Conservation (phyloP, 2,888 invertebrate species). For the Archips crataeganus region DNA sequence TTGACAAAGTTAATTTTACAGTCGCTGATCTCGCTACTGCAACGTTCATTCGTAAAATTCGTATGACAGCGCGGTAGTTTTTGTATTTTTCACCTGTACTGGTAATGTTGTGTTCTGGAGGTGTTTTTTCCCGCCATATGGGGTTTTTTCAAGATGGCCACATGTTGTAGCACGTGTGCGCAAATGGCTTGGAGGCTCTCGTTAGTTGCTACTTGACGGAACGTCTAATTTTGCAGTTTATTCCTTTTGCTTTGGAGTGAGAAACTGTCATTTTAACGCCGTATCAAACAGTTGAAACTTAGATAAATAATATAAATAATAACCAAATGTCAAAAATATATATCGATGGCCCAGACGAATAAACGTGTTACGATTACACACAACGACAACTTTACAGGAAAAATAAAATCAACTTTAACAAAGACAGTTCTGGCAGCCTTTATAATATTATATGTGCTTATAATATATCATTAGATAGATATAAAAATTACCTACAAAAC, state of each 20-base stretch:
- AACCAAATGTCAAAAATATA: too few relatives aligned
- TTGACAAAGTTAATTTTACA: slow-evolving; percentile 45
- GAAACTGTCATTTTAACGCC: neutral
- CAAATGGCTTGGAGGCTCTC: slow-evolving; percentile 33
- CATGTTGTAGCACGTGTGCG: slow-evolving; percentile 53
- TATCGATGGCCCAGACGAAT: too few relatives aligned
- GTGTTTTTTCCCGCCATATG: slow-evolving; percentile 75
- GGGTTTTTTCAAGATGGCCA: slow-evolving; percentile 67
- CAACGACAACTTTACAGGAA: too few relatives aligned
- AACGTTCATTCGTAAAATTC: neutral
- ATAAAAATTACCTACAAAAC: too few relatives aligned
- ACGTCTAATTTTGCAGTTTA: slow-evolving; percentile 23
- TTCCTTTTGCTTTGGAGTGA: slow-evolving; percentile 5
- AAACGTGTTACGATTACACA: too few relatives aligned
- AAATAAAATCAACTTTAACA: too few relatives aligned
- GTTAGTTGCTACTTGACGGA: slow-evolving; percentile 41
- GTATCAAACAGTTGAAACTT: neutral
- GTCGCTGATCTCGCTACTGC: slow-evolving; percentile 2
- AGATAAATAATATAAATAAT: too few relatives aligned
- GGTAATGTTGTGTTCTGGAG: slow-evolving; percentile 9
- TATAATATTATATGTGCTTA: too few relatives aligned
- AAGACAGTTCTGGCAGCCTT: too few relatives aligned
- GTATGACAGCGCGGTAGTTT: neutral
- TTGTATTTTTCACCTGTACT: neutral
- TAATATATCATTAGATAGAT: too few relatives aligned